phyloP scores from a whole-genome alignment of 2,888 invertebrate genomes.

The Agrotis clavis region DNA sequence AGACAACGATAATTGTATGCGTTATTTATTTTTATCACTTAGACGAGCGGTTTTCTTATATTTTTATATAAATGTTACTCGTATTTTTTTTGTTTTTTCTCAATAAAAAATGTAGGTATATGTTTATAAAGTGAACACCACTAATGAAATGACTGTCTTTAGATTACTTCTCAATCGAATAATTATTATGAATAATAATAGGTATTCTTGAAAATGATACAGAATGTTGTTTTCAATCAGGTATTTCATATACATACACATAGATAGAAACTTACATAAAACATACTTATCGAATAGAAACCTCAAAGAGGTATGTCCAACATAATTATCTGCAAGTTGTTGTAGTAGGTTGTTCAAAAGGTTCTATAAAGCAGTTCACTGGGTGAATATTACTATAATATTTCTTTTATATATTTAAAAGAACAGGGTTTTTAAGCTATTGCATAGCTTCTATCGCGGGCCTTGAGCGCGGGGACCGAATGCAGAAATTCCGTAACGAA shows the following conservation, averaged over 20 bases:
- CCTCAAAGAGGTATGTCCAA: not conserved
- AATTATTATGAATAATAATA: constrained; percentile 12
- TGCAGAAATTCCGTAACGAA: too few species aligned
- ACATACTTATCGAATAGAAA: not conserved
- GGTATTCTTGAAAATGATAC: constrained; percentile 14
- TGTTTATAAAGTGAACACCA: not conserved
- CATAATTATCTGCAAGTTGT: not conserved
- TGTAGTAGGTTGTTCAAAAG: too few species aligned
- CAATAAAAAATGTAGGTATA: not conserved
- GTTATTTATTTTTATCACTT: not conserved
- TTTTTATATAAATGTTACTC: not conserved
- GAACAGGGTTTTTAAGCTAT: too few species aligned
- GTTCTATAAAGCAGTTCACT: too few species aligned
- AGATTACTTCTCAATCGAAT: not conserved
- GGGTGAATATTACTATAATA: too few species aligned
- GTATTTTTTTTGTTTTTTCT: not conserved
- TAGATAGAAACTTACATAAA: too few species aligned
- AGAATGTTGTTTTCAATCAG: constrained; percentile 15
- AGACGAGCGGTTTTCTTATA: not conserved
- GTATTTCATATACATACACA: not conserved
- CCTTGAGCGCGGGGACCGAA: too few species aligned
- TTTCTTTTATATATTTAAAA: too few species aligned
- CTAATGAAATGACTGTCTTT: not conserved
- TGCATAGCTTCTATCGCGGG: too few species aligned
- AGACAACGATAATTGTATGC: not conserved